Base-by-base conservation (phyloP, 2,113 vertebrate genomes). In the Datnioides undecimradiatus region DNA sequence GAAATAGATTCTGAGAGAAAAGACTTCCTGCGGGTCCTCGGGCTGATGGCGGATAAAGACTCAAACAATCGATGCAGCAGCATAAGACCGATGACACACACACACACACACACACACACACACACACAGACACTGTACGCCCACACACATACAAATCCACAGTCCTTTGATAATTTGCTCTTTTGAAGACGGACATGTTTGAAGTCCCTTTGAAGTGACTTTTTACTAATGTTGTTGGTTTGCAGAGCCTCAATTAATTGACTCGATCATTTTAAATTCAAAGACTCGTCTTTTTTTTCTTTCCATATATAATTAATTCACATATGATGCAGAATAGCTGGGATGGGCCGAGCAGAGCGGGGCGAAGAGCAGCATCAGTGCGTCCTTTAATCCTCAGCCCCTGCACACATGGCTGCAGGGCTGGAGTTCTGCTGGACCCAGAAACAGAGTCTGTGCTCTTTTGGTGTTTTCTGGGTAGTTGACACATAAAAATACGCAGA, bases 121-220 rank as follows among this genome's bases (percentile, higher is more conserved):
- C 19, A 36, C 2, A 43, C 14, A 48, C 31, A 36, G 14, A 38
- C 31, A 45, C 23, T 16, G 38, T 7, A 16, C 27, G 6, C 16
- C 34, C 38, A 36, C 0, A 27, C 21, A n/a, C 31, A 59, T 25
- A 16, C 3, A 58, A 1, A 64, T 1, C 12, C 73, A 70, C 62
- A 59, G 17, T 31, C 40, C 60, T 74, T 67, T 71, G 46, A 78
- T 70, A 27, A 69, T 29, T 64, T 3, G 6, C 33, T 75, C 64
- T 19, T 79, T 69, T 73, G 49, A 69, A 77, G 45, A 34, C 0
- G 4, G 27, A 45, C 23, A 8, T 62, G 16, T 59, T 11, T 70
- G 6, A 43, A 51, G 29, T 10, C 40, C 52, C 70, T 82, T 71
- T 82, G 79, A 82, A 79, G 65, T 5, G 6, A 46, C 38, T 78